A percentile compares a stretch with the other conserved stretches of the same genome.
Evolutionary conservation across 2,113 vertebrate genomes (phyloP).

Genomic region (Pungitius pungitius): DNA sequence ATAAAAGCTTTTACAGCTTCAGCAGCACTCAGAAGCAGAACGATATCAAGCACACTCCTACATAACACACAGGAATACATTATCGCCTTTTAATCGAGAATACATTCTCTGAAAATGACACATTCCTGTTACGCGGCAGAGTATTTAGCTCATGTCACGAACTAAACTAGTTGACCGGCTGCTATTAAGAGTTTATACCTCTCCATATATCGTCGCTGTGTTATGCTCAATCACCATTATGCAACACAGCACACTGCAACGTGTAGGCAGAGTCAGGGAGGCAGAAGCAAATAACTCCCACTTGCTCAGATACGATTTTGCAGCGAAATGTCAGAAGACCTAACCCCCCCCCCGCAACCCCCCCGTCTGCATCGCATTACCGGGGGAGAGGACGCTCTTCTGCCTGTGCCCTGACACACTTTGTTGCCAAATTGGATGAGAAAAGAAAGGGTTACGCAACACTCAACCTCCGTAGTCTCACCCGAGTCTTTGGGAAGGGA

Average conservation of each 20-base stretch:
- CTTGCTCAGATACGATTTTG: background rate
- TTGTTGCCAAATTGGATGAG: constrained; percentile 32
- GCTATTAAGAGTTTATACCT: background rate
- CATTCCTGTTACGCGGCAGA: background rate
- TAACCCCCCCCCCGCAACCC: background rate
- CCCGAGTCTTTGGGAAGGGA: constrained; percentile 45
- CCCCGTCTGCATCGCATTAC: constrained; percentile 22
- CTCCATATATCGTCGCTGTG: background rate
- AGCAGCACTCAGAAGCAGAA: constrained; percentile 1
- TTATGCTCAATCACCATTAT: background rate
- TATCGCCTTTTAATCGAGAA: constrained; percentile 37
- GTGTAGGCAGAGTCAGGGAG: constrained; percentile 21
- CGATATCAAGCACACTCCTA: constrained; percentile 24
- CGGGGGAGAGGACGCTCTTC: constrained; percentile 26
- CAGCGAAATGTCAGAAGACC: constrained; percentile 10
- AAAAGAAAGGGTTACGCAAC: constrained; percentile 62
- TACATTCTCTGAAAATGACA: constrained; percentile 8
- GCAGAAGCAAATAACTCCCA: background rate
- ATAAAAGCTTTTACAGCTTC: constrained; percentile 33
- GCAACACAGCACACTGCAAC: background rate
- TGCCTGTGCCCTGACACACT: constrained; percentile 41
- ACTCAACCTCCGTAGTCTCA: constrained; percentile 60
- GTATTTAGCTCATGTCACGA: background rate
- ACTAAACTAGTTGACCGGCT: background rate
- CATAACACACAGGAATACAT: constrained; percentile 14